These are phyloP conservation scores for Tanytarsus gracilentus DNA, from an alignment of 2,888 invertebrate species.

Conservation along the genomic window DNA sequence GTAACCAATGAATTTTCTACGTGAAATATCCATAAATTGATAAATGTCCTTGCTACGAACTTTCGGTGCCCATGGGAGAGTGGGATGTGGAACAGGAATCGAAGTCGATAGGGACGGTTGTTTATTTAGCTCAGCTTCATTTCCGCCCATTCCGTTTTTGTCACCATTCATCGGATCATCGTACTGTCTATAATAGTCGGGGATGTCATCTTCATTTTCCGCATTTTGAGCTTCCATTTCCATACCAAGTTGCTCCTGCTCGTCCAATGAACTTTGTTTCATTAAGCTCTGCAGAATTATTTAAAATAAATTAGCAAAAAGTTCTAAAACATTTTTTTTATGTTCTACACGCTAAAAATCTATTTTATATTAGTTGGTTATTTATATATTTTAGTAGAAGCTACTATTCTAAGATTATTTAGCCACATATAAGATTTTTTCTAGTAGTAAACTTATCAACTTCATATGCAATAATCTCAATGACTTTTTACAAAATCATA, in stretches of 20 bases:
- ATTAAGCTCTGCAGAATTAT: constrained; percentile 56
- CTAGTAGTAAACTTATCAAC: too few species aligned
- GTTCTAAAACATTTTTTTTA: neutral
- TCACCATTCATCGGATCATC: constrained; percentile 39
- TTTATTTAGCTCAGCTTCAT: constrained; percentile 7
- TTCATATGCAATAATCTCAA: too few species aligned
- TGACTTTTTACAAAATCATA: too few species aligned
- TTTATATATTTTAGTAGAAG: neutral
- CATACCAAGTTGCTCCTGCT: constrained; percentile 63
- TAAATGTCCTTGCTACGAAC: constrained; percentile 90
- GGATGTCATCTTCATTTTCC: constrained; percentile 49
- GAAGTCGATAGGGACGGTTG: constrained; percentile 4
- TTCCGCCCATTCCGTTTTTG: neutral
- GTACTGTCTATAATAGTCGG: constrained; percentile 41
- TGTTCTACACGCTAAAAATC: neutral
- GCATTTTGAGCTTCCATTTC: constrained; percentile 58
- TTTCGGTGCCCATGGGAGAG: constrained; percentile 91
- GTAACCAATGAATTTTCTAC: constrained; percentile 94
- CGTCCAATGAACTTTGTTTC: constrained; percentile 87
- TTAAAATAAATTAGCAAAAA: constrained; percentile 2
- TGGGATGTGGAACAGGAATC: constrained; percentile 2
- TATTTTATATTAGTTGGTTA: neutral
- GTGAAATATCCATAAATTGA: constrained; percentile 78
- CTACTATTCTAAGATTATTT: constrained; percentile 7
- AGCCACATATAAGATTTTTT: neutral